Percentiles rank a stretch among this genome's conserved stretches.
Conservation (phyloP, 2,888 invertebrate species). For the Encarsia formosa region DNA sequence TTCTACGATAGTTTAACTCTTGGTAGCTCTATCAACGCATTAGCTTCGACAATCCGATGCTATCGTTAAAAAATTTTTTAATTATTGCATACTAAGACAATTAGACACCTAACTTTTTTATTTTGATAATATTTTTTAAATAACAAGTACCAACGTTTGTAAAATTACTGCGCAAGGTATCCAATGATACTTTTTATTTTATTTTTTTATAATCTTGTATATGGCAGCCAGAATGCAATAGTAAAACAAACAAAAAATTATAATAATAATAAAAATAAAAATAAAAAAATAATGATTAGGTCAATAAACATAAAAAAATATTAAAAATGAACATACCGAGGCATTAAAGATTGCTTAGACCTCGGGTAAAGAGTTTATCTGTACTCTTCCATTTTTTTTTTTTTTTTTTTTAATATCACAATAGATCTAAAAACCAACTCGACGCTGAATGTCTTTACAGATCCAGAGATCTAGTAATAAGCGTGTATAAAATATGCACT, state of each 20-base stretch:
- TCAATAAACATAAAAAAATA: constrained; percentile 26
- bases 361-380: constrained; percentile 27
- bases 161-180: constrained; percentile 13
- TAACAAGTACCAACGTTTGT: constrained; percentile 18
- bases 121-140: constrained; percentile 19
- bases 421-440: constrained; percentile 20
- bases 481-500: no score
- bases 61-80: constrained; percentile 21
- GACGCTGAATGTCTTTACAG: no score
- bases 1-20: not conserved
- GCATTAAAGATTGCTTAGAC: constrained; percentile 27
- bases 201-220: constrained; percentile 30
- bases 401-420: constrained; percentile 29
- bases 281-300: constrained; percentile 11
- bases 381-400: constrained; percentile 24
- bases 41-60: constrained; percentile 14
- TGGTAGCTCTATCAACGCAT: constrained; percentile 4
- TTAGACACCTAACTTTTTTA: constrained; percentile 23
- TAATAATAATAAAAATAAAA: constrained; percentile 3
- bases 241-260: constrained; percentile 30
- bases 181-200: constrained; percentile 17
- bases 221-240: constrained; percentile 48
- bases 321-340: constrained; percentile 41
- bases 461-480: no score
- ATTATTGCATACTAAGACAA: constrained; percentile 25